These are phyloP conservation scores for Hydractinia symbiolongicarpus DNA, from an alignment of 30 jellyfish, hydroid and myxozoan genomes.

Conservation along the genomic window DNA sequence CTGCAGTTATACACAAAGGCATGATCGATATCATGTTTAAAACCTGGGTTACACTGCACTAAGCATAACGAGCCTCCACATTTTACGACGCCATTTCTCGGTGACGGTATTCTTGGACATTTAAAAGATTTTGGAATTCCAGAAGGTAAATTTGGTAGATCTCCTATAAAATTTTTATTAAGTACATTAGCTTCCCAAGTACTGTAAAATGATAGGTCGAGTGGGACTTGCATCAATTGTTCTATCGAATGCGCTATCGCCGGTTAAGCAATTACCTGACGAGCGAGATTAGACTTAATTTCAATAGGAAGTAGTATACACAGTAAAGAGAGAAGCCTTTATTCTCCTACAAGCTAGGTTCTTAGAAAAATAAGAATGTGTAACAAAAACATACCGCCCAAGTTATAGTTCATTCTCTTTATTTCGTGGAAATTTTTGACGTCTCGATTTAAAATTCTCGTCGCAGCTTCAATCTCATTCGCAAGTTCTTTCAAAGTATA, in stretches of 20 bases:
- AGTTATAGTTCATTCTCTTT: background rate
- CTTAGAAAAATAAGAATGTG: no score
- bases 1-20: conserved; percentile 18
- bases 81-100: background rate
- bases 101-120: conserved; percentile 9
- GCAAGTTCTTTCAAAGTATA: background rate
- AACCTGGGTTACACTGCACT: conserved; percentile 5
- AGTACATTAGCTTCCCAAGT: background rate
- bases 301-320: background rate
- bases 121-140: conserved; percentile 1
- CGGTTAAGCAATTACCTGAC: no score
- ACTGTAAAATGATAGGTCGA: no score
- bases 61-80: conserved; percentile 24
- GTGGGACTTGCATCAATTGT: no score
- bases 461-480: background rate
- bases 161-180: background rate
- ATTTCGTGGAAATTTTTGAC: background rate
- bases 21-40: background rate
- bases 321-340: background rate
- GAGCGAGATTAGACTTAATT: no score
- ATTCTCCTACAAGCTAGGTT: no score
- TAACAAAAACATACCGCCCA: background rate
- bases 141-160: background rate
- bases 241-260: no score
- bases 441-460: background rate